Evolutionary conservation across 1,140 invertebrate species (phyloP).

Genomic region (Goniozus legneri): DNA sequence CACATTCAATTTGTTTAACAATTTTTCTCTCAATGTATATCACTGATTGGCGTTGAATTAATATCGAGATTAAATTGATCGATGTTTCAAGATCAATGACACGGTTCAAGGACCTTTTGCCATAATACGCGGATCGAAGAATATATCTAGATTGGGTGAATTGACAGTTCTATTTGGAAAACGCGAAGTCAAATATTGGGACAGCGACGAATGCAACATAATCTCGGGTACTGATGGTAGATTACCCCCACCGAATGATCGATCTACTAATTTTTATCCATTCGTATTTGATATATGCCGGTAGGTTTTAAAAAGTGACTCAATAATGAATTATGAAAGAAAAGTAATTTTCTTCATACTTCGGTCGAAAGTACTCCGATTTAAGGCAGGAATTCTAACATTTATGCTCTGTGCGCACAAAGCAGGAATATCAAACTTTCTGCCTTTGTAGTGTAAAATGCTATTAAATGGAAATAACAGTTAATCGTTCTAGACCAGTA

Average conservation of each 20-base stretch:
- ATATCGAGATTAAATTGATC: too few species aligned
- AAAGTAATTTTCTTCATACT: too few species aligned
- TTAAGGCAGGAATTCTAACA: too few species aligned
- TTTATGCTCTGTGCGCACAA: too few species aligned
- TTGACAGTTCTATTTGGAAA: conserved; percentile 15
- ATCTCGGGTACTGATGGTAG: conserved; percentile 21
- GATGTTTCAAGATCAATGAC: conserved; percentile 17
- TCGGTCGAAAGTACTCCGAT: too few species aligned
- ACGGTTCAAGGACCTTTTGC: conserved; percentile 22
- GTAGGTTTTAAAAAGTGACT: conserved; percentile 16
- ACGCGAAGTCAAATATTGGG: conserved; percentile 16
- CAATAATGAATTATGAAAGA: neutral
- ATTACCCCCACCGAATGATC: conserved; percentile 18
- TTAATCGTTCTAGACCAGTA: conserved; percentile 7
- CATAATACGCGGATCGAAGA: conserved; percentile 21
- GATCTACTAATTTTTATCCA: neutral
- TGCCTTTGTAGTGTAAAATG: too few species aligned
- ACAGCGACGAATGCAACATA: conserved; percentile 17
- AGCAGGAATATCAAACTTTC: too few species aligned
- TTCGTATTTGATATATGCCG: conserved; percentile 24
- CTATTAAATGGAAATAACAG: too few species aligned
- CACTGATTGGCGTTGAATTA: too few species aligned
- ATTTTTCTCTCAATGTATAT: too few species aligned
- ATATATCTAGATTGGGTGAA: conserved; percentile 16
- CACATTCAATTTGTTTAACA: too few species aligned